Evolutionary conservation across 2,113 vertebrate species (phyloP).

Genomic region (Carassius gibelio): DNA sequence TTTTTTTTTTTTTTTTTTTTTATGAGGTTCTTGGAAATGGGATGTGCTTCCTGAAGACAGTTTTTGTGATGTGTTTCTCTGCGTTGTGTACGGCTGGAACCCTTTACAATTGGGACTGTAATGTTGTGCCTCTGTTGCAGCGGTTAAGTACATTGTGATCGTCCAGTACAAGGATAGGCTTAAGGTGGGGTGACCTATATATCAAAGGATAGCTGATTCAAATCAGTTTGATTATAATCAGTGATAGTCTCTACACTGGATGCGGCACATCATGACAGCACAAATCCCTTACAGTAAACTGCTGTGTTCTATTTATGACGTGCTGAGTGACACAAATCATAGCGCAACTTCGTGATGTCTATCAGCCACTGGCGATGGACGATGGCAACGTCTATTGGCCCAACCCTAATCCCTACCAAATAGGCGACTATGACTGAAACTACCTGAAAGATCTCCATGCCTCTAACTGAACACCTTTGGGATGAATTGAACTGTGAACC

Average conservation of each 20-base stretch:
- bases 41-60: not conserved
- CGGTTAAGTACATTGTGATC: not conserved
- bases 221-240: not conserved
- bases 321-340: too few relatives aligned
- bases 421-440: not conserved
- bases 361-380: too few relatives aligned
- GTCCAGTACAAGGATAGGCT: not conserved
- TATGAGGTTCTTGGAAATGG: not conserved
- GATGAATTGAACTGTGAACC: not conserved
- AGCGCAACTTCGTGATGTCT: too few relatives aligned
- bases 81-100: not conserved
- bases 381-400: too few relatives aligned
- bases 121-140: not conserved
- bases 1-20: not conserved
- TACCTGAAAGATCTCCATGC: not conserved
- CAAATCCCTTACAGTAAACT: too few relatives aligned
- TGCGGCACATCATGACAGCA: too few relatives aligned
- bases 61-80: not conserved
- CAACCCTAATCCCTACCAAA: too few relatives aligned
- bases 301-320: too few relatives aligned
- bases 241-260: too few relatives aligned
- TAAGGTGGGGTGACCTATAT: slow-evolving; percentile 8
- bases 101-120: not conserved
- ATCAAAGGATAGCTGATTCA: not conserved
- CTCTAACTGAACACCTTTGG: not conserved